Conservation (phyloP, 2,113 vertebrate genomes). For the Aegypius monachus region DNA sequence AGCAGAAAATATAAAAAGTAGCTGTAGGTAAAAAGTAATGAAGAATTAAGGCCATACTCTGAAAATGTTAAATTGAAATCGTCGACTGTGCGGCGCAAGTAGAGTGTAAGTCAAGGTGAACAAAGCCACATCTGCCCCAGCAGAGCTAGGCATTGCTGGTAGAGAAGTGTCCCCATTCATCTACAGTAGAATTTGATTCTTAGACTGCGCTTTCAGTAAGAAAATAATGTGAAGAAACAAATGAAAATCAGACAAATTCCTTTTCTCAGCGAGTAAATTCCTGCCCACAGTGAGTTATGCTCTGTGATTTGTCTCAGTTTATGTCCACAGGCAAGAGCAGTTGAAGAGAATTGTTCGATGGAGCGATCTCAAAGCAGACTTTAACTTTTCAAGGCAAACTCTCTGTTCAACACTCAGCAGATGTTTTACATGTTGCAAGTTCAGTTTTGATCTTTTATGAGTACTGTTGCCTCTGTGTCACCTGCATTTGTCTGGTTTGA, state of each 20-base stretch:
- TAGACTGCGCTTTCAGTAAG: neutral
- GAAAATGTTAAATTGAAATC: neutral
- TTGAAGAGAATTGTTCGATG: neutral
- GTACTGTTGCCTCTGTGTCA: neutral
- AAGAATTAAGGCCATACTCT: neutral
- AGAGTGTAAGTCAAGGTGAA: neutral
- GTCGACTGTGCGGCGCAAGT: neutral
- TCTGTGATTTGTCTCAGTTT: neutral
- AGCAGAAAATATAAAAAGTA: neutral
- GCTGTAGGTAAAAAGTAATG: neutral
- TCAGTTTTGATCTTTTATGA: neutral
- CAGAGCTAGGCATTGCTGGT: neutral
- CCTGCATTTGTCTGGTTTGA: neutral
- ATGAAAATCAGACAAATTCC: neutral
- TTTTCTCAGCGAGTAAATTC: neutral
- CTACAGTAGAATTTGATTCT: neutral
- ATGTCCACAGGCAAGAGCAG: neutral
- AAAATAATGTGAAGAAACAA: neutral
- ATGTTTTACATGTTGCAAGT: neutral
- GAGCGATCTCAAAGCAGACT: neutral
- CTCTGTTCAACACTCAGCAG: neutral
- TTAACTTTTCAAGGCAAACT: neutral
- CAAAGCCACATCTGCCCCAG: neutral
- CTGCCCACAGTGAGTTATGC: neutral
- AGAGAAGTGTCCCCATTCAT: neutral